Percentiles rank a stretch among this genome's conserved stretches.
These are phyloP conservation scores for Falco berigora DNA, from an alignment of 2,797 vertebrate genomes.

Conservation along the genomic window DNA sequence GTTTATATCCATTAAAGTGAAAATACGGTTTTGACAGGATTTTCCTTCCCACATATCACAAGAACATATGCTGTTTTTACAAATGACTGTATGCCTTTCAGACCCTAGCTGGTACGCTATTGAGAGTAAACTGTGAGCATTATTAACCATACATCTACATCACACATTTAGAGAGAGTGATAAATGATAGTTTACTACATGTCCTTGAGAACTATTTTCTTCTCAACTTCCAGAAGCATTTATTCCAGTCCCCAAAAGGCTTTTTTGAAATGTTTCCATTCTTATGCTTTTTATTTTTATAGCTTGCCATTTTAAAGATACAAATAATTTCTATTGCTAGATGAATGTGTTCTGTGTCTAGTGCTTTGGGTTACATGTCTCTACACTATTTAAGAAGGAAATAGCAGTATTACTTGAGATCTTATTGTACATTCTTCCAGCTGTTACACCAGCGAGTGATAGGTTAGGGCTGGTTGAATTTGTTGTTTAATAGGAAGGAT, in stretches of 20 bases:
- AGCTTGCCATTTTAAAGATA: neutral
- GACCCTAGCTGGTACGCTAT: conserved; percentile 5
- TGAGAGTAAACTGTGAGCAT: conserved; percentile 34
- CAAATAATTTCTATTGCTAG: neutral
- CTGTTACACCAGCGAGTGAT: neutral
- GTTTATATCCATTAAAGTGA: neutral
- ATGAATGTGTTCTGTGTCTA: neutral
- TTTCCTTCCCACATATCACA: neutral
- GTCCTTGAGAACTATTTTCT: conserved; percentile 21
- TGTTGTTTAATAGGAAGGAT: neutral
- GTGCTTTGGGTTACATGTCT: neutral
- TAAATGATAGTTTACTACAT: conserved; percentile 9
- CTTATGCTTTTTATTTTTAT: neutral
- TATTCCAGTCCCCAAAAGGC: neutral
- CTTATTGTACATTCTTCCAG: neutral
- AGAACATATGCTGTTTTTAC: neutral
- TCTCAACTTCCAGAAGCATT: conserved; percentile 4
- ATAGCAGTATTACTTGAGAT: neutral
- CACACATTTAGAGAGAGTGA: neutral
- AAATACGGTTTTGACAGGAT: conserved; percentile 17
- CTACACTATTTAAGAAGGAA: neutral
- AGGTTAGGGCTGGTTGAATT: neutral
- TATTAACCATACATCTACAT: conserved; percentile 28
- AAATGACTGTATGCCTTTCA: conserved; percentile 26
- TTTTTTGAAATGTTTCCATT: neutral